phyloP scores from a whole-genome alignment of 1,140 invertebrate species.

The Cecropterus lyciades region DNA sequence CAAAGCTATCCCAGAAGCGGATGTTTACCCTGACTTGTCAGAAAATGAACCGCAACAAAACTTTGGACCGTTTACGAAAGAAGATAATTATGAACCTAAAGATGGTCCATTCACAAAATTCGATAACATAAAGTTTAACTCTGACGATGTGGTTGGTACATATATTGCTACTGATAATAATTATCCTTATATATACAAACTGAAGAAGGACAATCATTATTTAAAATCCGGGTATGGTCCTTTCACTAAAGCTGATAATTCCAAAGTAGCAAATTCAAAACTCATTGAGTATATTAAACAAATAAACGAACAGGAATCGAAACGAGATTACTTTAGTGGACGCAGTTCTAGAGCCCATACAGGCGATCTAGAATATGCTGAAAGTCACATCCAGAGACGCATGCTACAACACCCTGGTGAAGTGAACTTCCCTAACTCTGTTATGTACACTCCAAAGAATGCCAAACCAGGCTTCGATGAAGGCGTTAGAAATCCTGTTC shows the following conservation, averaged over 20 bases:
- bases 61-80: conserved; percentile 80
- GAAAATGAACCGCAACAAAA: conserved; percentile 64
- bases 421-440: conserved; percentile 86
- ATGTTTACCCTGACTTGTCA: conserved; percentile 82
- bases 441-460: conserved; percentile 85
- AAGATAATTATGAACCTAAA: conserved; percentile 78
- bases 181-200: conserved; percentile 69
- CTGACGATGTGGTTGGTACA: conserved; percentile 41
- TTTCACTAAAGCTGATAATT: conserved; percentile 86
- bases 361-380: conserved; percentile 76
- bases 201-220: conserved; percentile 76
- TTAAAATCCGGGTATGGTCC: conserved; percentile 81
- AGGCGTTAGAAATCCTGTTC: conserved; percentile 88
- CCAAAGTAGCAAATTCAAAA: conserved; percentile 83
- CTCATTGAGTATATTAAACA: conserved; percentile 87
- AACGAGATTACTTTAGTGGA: conserved; percentile 84
- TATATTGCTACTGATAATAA: conserved; percentile 62
- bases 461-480: conserved; percentile 86
- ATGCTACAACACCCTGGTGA: conserved; percentile 88
- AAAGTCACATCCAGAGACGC: conserved; percentile 86
- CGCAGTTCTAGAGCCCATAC: conserved; percentile 80
- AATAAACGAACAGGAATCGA: conserved; percentile 86
- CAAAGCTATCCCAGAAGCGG: conserved; percentile 84
- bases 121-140: conserved; percentile 78
- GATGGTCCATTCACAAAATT: conserved; percentile 83